Percentiles rank a stretch among this genome's conserved stretches.
Conservation (phyloP, 2,797 vertebrate genomes). For the Tiaroga cobitis region DNA sequence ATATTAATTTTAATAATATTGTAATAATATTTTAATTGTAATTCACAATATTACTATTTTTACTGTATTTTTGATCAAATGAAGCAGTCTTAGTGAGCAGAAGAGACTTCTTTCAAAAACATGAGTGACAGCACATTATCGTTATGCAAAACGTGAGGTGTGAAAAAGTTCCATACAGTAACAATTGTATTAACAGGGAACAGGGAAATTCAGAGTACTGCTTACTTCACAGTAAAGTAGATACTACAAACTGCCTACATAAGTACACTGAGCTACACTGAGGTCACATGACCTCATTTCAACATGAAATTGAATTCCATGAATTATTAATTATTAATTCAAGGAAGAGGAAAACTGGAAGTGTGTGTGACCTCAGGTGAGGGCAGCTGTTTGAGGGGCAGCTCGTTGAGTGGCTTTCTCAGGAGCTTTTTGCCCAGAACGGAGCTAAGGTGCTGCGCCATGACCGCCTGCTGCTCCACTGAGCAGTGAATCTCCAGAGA, state of each 20-base stretch:
- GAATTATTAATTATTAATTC: neutral
- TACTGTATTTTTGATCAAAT: too few species aligned
- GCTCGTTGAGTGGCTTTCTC: conserved; percentile 75
- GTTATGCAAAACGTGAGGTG: neutral
- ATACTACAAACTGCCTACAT: neutral
- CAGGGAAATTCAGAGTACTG: neutral
- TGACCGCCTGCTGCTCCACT: conserved; percentile 91
- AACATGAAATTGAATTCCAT: neutral
- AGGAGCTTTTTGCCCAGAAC: conserved; percentile 90
- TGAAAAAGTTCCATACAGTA: neutral
- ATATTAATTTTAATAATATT: too few species aligned
- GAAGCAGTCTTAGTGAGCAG: too few species aligned
- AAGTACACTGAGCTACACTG: neutral
- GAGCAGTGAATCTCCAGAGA: conserved; percentile 98
- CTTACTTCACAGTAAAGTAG: neutral
- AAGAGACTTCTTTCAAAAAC: too few species aligned
- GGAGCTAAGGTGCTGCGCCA: conserved; percentile 86
- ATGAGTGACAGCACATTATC: neutral
- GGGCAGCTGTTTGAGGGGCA: conserved; percentile 77
- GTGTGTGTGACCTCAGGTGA: conserved; percentile 86
- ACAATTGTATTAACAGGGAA: neutral
- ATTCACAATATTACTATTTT: too few species aligned
- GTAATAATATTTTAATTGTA: too few species aligned
- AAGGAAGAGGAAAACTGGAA: neutral
- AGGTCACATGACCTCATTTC: neutral